Evolutionary conservation across 2,888 invertebrate genomes (phyloP).

Genomic region (Papilio demoleus): DNA sequence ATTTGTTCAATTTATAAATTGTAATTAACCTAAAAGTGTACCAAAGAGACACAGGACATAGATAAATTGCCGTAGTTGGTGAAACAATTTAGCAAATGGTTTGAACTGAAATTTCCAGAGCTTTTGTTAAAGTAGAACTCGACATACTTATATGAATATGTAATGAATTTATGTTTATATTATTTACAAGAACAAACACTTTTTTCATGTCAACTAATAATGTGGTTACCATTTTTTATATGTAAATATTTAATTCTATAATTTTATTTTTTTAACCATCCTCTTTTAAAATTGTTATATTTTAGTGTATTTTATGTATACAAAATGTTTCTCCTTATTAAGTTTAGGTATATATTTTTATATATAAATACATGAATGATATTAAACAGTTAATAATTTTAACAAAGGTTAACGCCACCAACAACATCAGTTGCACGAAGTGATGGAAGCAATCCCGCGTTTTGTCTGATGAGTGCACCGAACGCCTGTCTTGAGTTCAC

Average conservation of each 20-base stretch:
- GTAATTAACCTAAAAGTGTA: not conserved
- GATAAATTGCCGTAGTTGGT: constrained; percentile 5
- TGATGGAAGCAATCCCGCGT: too few relatives aligned
- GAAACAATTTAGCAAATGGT: constrained; percentile 9
- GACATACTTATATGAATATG: not conserved
- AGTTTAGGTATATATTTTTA: too few relatives aligned
- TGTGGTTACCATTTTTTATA: not conserved
- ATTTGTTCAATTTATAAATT: not conserved
- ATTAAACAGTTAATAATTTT: too few relatives aligned
- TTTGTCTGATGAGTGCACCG: too few relatives aligned
- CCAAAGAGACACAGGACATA: not conserved
- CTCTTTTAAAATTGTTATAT: too few relatives aligned
- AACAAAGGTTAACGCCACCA: too few relatives aligned
- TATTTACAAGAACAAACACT: not conserved
- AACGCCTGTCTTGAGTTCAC: too few relatives aligned
- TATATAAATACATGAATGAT: too few relatives aligned
- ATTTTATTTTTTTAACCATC: too few relatives aligned
- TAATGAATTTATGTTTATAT: not conserved
- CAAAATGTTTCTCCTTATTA: too few relatives aligned
- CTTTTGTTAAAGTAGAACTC: not conserved
- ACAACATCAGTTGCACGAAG: too few relatives aligned
- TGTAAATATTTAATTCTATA: not conserved
- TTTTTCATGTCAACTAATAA: not conserved
- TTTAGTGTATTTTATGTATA: too few relatives aligned
- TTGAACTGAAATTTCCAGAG: constrained; percentile 1